phyloP scores from a whole-genome alignment of 2,888 invertebrate species.

The Punctoribates punctum region DNA sequence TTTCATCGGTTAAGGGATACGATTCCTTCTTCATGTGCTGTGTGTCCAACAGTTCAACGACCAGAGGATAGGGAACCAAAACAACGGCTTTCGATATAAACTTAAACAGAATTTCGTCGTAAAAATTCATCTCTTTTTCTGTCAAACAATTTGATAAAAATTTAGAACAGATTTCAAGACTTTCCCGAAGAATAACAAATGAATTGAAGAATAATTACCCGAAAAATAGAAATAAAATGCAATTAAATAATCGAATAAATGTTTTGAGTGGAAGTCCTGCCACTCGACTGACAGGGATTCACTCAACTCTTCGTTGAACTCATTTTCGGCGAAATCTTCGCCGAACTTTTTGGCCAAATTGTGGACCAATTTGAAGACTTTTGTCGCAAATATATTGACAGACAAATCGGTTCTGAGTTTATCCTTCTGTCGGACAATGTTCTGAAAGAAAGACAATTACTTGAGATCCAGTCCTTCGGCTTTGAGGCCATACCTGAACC shows the following conservation, averaged over 20 bases:
- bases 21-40: background rate
- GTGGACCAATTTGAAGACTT: background rate
- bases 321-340: background rate
- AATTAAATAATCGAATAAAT: constrained; percentile 60
- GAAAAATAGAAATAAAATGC: constrained; percentile 58
- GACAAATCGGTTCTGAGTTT: background rate
- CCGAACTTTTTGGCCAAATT: background rate
- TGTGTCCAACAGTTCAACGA: background rate
- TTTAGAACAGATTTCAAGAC: background rate
- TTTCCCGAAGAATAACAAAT: background rate
- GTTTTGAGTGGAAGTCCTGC: constrained; percentile 69
- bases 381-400: background rate
- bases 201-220: constrained; percentile 40
- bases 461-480: too few species aligned
- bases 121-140: constrained; percentile 18
- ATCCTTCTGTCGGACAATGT: background rate
- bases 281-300: constrained; percentile 64
- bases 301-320: constrained; percentile 48
- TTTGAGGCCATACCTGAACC: background rate
- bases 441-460: constrained; percentile 5
- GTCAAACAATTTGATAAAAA: background rate
- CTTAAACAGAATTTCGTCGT: constrained; percentile 28
- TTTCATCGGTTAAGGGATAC: background rate
- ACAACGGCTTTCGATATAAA: constrained; percentile 1
- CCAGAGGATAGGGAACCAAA: background rate